Conservation (phyloP, 92 coral and sea anemone species). For the Plumapathes pennacea region DNA sequence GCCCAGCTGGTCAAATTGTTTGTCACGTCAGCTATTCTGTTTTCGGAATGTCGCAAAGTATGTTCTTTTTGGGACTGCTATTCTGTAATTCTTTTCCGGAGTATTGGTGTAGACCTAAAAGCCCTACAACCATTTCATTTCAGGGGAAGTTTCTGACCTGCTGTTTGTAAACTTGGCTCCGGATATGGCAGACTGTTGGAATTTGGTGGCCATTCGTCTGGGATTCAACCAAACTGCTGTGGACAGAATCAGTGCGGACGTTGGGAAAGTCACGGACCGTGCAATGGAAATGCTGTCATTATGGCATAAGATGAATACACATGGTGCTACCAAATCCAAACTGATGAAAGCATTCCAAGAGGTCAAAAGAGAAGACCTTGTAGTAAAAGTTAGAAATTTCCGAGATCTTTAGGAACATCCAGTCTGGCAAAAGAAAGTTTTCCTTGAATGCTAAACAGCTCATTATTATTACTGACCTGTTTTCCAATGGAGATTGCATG, state of each 20-base stretch:
- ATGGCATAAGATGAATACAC: conserved; percentile 45
- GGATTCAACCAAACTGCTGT: conserved; percentile 25
- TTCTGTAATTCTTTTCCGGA: background rate
- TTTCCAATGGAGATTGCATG: no score
- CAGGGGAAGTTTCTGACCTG: conserved; percentile 32
- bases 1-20: no score
- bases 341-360: conserved; percentile 33
- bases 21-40: background rate
- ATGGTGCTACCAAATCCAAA: conserved; percentile 35
- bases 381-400: conserved; percentile 16
- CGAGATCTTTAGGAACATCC: no score
- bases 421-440: no score
- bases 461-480: no score
- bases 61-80: background rate
- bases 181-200: conserved; percentile 41
- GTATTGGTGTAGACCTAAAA: background rate
- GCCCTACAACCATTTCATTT: conserved; percentile 8
- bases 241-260: conserved; percentile 27
- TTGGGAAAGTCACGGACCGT: conserved; percentile 31
- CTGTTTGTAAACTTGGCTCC: conserved; percentile 40
- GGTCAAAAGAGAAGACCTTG: conserved; percentile 31
- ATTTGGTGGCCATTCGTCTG: conserved; percentile 25
- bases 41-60: background rate
- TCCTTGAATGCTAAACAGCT: no score
- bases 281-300: conserved; percentile 44